Evolutionary conservation across 2,888 invertebrate species (phyloP), one percentile per base, ranked within the genome.

Genomic region (Agapostemon virescens): DNA sequence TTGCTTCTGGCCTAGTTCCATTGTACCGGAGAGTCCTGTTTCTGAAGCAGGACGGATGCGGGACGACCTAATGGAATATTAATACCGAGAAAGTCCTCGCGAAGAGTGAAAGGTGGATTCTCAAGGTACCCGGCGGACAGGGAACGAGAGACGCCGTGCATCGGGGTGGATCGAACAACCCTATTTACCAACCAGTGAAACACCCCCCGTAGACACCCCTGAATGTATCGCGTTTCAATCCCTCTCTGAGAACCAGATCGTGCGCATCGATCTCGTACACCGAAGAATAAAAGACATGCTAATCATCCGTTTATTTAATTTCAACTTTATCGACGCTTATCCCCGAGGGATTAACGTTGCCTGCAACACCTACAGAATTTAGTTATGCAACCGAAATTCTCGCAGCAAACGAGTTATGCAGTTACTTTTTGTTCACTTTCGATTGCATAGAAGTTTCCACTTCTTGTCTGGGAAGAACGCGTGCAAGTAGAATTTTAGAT

Each of bases 1-100:
- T 82, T 79, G 72, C 74, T 42, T 76, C 82, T 63, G 82, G 81
- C 81, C 82, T 64, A 82, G 42, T 77, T 82, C 20, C 63, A 82
- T 82, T 82, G 81, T 82, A 58, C 33, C 23, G 13, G 26, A 38
- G 49, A 55, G 69, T 64, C 69, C 72, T 77, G 69, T 58, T 69
- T 77, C 64, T 36, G 42, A 23, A 45, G 68, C 40, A 23, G 33
- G 26, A 36, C 55, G 69, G 63, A 67, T 68, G 58, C 13, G 45
- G 69, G 55, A 61, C 69, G 55, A 55, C 42, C 45, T 71, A 66
- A 74, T 81, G 45, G 77, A 82, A 81, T 82, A 82, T 74, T 81
- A 81, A 82, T 81, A 76, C 20, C 2, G 64, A 52, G 49, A 11
- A 80, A 69, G 58, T 78, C 38, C 23, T 63, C 63, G 63, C 20